phyloP scores from a whole-genome alignment of 1,140 invertebrate genomes.

The Cydia pomonella region DNA sequence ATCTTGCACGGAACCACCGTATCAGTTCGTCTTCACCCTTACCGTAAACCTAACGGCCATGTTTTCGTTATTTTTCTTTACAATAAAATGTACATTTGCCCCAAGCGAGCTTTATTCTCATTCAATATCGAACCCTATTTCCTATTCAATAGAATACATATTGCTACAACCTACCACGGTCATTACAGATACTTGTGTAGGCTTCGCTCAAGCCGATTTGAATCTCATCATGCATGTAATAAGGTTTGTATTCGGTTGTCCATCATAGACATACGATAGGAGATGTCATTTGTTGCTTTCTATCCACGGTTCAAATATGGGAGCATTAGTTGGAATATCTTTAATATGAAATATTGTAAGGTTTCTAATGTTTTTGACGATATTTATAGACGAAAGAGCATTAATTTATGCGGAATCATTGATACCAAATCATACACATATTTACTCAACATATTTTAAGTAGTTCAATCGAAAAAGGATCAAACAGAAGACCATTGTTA shows the following conservation, averaged over 20 bases:
- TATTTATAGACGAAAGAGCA: not conserved
- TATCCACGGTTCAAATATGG: not conserved
- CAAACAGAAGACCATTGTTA: too few relatives aligned
- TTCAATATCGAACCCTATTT: not conserved
- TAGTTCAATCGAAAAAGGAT: too few relatives aligned
- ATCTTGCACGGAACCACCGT: not conserved
- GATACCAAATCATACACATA: too few relatives aligned
- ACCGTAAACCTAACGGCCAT: not conserved
- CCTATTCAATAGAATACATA: constrained; percentile 7
- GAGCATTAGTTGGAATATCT: not conserved
- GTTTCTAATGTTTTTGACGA: not conserved
- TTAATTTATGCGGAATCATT: too few relatives aligned
- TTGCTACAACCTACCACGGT: not conserved
- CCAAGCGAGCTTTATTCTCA: not conserved
- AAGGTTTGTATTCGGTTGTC: not conserved
- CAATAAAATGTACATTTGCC: not conserved
- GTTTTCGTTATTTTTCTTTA: constrained; percentile 1
- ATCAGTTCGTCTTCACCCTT: not conserved
- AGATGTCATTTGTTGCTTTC: constrained; percentile 10
- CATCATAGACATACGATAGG: not conserved
- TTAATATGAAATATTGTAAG: not conserved
- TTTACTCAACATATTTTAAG: too few relatives aligned
- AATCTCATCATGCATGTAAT: not conserved
- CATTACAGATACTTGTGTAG: constrained; percentile 11
- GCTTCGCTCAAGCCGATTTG: not conserved